phyloP scores from a whole-genome alignment of 2,113 vertebrate species.

The Arizona elegans region DNA sequence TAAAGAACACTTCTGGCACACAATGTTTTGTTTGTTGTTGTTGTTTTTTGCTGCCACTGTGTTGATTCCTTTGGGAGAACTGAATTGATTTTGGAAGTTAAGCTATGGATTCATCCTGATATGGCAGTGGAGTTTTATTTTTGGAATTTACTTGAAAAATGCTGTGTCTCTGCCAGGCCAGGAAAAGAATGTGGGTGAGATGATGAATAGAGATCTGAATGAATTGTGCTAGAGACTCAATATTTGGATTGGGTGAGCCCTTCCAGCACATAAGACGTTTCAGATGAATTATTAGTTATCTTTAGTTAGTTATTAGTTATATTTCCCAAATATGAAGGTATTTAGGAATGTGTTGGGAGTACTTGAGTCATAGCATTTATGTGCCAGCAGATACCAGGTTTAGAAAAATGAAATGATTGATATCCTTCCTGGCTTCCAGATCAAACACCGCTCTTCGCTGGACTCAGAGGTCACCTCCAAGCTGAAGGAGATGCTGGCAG shows the following conservation, averaged over 20 bases:
- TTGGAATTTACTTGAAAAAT: background rate
- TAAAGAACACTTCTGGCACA: background rate
- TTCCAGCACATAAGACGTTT: background rate
- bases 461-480: background rate
- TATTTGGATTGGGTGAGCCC: background rate
- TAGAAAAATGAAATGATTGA: background rate
- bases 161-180: background rate
- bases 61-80: background rate
- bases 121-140: background rate
- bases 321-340: too few relatives aligned
- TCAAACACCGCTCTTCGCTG: background rate
- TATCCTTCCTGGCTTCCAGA: background rate
- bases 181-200: background rate
- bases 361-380: background rate
- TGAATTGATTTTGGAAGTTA: background rate
- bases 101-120: background rate
- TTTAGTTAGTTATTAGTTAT: too few relatives aligned
- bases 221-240: background rate
- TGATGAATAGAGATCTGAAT: background rate
- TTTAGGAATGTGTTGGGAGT: background rate
- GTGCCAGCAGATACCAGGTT: background rate
- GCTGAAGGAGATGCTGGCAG: background rate
- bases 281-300: background rate
- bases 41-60: background rate
- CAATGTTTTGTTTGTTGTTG: background rate